phyloP scores from a whole-genome alignment of 2,797 vertebrate species.

The Columba guinea region DNA sequence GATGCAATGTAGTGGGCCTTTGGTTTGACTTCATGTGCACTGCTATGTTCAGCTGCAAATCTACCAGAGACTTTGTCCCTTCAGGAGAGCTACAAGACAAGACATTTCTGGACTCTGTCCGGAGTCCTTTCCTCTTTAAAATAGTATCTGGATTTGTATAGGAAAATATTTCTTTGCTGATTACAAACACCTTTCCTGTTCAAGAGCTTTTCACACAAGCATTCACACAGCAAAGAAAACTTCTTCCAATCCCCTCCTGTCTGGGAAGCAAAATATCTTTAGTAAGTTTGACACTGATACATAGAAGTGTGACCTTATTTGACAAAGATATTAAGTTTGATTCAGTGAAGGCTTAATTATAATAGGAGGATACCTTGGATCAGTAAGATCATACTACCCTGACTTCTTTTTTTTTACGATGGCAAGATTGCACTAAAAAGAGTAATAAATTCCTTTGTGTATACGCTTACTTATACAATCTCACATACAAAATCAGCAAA shows the following conservation, averaged over 20 bases:
- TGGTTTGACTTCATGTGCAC: fast-evolving
- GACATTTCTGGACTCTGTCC: background rate
- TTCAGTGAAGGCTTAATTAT: constrained; percentile 59
- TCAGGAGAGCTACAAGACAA: background rate
- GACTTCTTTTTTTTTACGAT: background rate
- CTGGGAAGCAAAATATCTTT: constrained; percentile 10
- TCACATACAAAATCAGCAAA: background rate
- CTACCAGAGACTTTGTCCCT: background rate
- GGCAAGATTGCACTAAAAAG: background rate
- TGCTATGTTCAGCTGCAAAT: background rate
- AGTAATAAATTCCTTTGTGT: background rate
- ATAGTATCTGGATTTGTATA: background rate
- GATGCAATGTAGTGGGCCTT: fast-evolving
- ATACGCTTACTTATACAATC: background rate
- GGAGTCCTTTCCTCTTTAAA: background rate
- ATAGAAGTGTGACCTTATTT: constrained; percentile 55
- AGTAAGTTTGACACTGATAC: constrained; percentile 60
- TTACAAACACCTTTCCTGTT: background rate
- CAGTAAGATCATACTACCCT: background rate
- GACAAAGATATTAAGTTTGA: constrained; percentile 56
- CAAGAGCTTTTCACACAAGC: background rate
- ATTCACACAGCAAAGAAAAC: background rate
- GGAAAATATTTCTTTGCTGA: background rate
- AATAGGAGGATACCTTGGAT: background rate
- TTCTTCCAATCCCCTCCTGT: background rate